phyloP scores from a whole-genome alignment of 2,888 invertebrate genomes.

The Buathra laborator region DNA sequence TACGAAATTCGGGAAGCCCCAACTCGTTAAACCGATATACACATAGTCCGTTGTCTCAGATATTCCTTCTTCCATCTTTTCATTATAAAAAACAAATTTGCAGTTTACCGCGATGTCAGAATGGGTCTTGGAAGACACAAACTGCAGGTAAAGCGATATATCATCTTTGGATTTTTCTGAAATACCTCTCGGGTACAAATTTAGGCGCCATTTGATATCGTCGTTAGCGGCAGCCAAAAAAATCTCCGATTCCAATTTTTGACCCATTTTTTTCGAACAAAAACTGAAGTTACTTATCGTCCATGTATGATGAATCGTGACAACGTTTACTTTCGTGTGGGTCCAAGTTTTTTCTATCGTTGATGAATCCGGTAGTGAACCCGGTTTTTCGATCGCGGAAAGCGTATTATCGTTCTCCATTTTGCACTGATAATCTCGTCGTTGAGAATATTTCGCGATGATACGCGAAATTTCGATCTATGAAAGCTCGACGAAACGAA shows the following conservation, averaged over 20 bases:
- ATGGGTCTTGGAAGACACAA: slow-evolving; percentile 98
- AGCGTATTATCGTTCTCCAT: too few species aligned
- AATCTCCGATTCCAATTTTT: not conserved
- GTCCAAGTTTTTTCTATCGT: not conserved
- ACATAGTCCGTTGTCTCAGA: slow-evolving; percentile 82
- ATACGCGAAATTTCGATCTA: too few species aligned
- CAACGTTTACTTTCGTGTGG: not conserved
- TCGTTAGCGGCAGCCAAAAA: not conserved
- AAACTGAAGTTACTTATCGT: slow-evolving; percentile 30
- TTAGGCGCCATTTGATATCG: slow-evolving; percentile 90
- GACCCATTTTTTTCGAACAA: not conserved
- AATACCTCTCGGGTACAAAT: slow-evolving; percentile 99
- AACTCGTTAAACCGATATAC: too few species aligned
- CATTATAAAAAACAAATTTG: slow-evolving; percentile 99
- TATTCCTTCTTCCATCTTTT: slow-evolving; percentile 99
- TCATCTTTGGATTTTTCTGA: slow-evolving; percentile 99
- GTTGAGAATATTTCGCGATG: too few species aligned
- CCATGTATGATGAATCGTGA: slow-evolving; percentile 15
- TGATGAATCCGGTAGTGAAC: not conserved
- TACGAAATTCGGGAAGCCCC: slow-evolving; percentile 99
- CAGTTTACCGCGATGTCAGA: slow-evolving; percentile 99
- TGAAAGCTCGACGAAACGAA: too few species aligned
- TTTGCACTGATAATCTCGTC: too few species aligned
- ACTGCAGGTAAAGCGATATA: slow-evolving; percentile 98
- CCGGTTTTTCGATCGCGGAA: too few species aligned